phyloP scores from a whole-genome alignment of 2,888 invertebrate genomes.

The Tubulanus polymorphus region DNA sequence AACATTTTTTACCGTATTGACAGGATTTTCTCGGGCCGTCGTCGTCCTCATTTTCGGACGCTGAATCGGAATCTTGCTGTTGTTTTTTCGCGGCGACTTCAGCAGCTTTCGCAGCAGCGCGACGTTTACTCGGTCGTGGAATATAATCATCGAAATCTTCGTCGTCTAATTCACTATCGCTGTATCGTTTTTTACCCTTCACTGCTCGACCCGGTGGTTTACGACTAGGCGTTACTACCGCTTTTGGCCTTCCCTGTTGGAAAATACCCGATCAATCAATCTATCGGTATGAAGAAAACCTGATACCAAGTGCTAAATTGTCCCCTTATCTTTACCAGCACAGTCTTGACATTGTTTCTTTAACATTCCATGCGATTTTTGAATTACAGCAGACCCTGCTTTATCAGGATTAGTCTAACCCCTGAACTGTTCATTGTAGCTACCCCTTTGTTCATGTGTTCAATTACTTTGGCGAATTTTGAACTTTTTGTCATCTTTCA shows the following conservation, averaged over 20 bases:
- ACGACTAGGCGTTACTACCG: slow-evolving; percentile 2
- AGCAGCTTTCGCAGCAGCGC: slow-evolving; percentile 22
- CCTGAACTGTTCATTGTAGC: too few relatives aligned
- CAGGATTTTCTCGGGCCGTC: slow-evolving; percentile 20
- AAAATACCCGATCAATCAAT: too few relatives aligned
- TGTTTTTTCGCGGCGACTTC: not conserved
- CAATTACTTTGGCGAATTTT: too few relatives aligned
- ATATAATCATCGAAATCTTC: slow-evolving; percentile 31
- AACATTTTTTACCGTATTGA: slow-evolving; percentile 42
- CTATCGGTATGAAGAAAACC: too few relatives aligned
- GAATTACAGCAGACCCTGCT: too few relatives aligned
- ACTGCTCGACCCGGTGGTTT: slow-evolving; percentile 14
- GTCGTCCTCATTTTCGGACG: slow-evolving; percentile 7
- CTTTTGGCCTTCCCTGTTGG: not conserved
- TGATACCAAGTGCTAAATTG: too few relatives aligned
- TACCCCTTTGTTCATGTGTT: too few relatives aligned
- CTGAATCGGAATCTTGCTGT: not conserved
- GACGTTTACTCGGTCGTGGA: slow-evolving; percentile 32
- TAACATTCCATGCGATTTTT: too few relatives aligned
- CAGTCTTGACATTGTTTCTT: too few relatives aligned
- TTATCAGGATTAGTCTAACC: too few relatives aligned
- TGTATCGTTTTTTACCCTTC: slow-evolving; percentile 13
- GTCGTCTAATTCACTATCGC: slow-evolving; percentile 30
- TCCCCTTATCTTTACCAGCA: too few relatives aligned
- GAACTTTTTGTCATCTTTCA: too few relatives aligned